Base-by-base conservation (phyloP, 2,888 invertebrate genomes). In the Oscheius onirici region DNA sequence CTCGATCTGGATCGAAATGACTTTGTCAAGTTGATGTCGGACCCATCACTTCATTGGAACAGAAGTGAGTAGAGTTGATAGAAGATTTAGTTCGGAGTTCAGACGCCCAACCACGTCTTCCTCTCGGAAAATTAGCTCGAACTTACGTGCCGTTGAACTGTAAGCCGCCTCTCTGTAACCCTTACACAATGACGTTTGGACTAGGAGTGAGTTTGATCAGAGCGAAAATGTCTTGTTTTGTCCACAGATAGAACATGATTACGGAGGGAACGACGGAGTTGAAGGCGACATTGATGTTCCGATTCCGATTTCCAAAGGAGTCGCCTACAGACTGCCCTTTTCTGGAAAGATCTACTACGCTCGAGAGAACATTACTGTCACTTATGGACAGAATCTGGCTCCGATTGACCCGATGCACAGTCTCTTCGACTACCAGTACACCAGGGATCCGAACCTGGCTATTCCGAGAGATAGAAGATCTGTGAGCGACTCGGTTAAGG, bases 221-320 rank as follows among this genome's bases (percentile, higher is more conserved):
- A n/a, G 3, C 3, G 52, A 15, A 20, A 26, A 8, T 5, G 26
- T 20, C n/a, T 20, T 22, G 26, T 17, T 55, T n/a, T 3, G 43
- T 73, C 58, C 40, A 34, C 34, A 81, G 81, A 73, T 82, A 43
- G 83, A 83, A 57, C 83, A 83, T 73, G 82, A 82, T 55, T 70
- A 61, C 24, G 83, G 83, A 61, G 82, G 83, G 0, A 49, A 58
- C 13, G 82, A 83, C 61, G 83, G 83, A 72, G 69, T 74, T 24
- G 81, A 83, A 67, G 83, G 83, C 41, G 83, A 83, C 57, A 76
- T 83, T 52, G 81, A 83, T 49, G 76, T 83, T 41, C 79, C 80
- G 6, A 73, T 83, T 46, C 83, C 83, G 3, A 78, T 83, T 40
- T 78, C 79, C 11, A 83, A 83, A 61, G 82, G 82, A 44, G 71